Evolutionary conservation across 2,797 vertebrate genomes (phyloP).

Genomic region (Columba guinea): DNA sequence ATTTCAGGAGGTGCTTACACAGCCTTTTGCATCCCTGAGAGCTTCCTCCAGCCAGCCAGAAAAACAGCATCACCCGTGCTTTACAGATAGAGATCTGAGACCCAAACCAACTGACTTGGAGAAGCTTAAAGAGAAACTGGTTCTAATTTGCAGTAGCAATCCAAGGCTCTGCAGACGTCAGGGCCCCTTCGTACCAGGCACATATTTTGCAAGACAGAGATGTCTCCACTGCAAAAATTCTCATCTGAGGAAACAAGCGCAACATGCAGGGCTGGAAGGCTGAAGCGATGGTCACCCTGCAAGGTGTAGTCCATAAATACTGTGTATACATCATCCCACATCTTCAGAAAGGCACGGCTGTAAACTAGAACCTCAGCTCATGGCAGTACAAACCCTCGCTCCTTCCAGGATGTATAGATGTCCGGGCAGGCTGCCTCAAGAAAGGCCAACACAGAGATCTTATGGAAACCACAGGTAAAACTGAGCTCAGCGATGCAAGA

Average conservation of each 20-base stretch:
- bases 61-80: background rate
- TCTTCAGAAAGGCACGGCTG: background rate
- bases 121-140: background rate
- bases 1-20: background rate
- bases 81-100: background rate
- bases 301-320: background rate
- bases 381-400: background rate
- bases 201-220: background rate
- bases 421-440: background rate
- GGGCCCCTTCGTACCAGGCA: background rate
- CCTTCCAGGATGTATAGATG: background rate
- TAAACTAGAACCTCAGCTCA: background rate
- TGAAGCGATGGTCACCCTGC: background rate
- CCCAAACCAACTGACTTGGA: background rate
- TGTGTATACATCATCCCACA: background rate
- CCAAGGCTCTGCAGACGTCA: background rate
- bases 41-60: background rate
- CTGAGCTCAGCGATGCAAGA: fast-evolving
- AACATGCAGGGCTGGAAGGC: background rate
- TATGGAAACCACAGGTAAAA: background rate
- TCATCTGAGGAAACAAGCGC: background rate
- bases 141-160: background rate
- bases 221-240: background rate
- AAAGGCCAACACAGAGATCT: background rate
- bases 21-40: background rate